Evolutionary conservation across 2,797 vertebrate species (phyloP).

Genomic region (Falco rusticolus): DNA sequence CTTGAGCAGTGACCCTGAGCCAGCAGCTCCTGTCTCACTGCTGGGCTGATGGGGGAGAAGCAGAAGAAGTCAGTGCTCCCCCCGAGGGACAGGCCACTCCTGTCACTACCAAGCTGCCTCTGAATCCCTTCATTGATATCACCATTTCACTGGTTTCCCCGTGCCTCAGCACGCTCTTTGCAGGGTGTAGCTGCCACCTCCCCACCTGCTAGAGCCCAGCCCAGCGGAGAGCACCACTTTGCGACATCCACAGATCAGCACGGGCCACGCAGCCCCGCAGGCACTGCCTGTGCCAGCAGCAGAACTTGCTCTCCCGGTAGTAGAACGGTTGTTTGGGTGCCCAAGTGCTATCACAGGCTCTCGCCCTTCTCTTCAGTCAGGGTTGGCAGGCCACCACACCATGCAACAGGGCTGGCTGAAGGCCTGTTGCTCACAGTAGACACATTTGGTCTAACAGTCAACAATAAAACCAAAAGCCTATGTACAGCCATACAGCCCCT

Average conservation of each 20-base stretch:
- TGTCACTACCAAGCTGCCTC: not conserved
- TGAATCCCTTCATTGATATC: not conserved
- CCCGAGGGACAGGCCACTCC: not conserved
- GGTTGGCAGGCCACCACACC: not conserved
- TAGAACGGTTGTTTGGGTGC: not conserved
- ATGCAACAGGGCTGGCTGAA: not conserved
- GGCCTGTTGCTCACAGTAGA: not conserved
- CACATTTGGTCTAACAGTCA: constrained; percentile 6
- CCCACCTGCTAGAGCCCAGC: fast-evolving
- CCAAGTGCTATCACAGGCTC: not conserved
- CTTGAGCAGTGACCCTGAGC: not conserved
- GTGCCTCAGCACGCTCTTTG: fast-evolving
- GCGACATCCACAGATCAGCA: not conserved
- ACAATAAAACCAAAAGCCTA: constrained; percentile 22
- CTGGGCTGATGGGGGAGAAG: not conserved
- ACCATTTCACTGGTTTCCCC: not conserved
- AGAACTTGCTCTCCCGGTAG: not conserved
- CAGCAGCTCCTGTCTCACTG: not conserved
- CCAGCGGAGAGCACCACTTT: fast-evolving
- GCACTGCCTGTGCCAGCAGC: not conserved
- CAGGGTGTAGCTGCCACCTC: not conserved
- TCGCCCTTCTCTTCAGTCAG: not conserved
- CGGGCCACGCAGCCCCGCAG: fast-evolving
- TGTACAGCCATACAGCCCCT: not conserved
- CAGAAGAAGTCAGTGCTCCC: not conserved